Percentiles rank a stretch among this genome's conserved stretches.
Conservation (phyloP, 2,797 vertebrate species). For the Craterocephalus amniculus region DNA sequence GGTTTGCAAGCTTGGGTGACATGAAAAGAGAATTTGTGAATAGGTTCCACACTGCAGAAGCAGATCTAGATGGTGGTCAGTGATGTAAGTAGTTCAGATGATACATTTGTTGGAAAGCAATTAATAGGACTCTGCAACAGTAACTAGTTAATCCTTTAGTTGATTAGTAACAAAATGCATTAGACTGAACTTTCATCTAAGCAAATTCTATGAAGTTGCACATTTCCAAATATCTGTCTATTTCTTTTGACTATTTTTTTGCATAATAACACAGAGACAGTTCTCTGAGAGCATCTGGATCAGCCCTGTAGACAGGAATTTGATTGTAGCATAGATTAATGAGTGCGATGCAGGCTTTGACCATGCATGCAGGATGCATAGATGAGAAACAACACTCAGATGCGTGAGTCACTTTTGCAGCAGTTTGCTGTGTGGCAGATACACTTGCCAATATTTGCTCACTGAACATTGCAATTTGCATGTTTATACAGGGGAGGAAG, state of each 20-base stretch:
- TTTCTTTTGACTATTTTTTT: slow-evolving; percentile 26
- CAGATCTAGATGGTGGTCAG: slow-evolving; percentile 36
- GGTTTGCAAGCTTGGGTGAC: slow-evolving; percentile 19
- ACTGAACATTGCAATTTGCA: slow-evolving; percentile 40
- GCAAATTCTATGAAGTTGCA: slow-evolving; percentile 14
- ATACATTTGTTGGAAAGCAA: slow-evolving; percentile 54
- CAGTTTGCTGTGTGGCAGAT: slow-evolving; percentile 49
- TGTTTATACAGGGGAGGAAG: slow-evolving; percentile 42
- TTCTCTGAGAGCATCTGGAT: not conserved
- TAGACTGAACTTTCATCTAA: slow-evolving; percentile 20
- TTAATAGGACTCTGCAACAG: slow-evolving; percentile 29
- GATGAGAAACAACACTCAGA: not conserved
- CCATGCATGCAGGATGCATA: slow-evolving; percentile 9
- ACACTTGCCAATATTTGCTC: slow-evolving; percentile 54
- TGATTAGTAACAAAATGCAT: slow-evolving; percentile 38
- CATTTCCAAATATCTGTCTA: slow-evolving; percentile 16
- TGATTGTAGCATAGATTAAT: not conserved
- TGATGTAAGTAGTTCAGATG: slow-evolving; percentile 40
- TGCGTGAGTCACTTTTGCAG: slow-evolving; percentile 34
- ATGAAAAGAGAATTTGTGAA: slow-evolving; percentile 48
- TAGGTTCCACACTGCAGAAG: slow-evolving; percentile 38
- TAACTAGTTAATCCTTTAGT: slow-evolving; percentile 37
- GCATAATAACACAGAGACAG: slow-evolving; percentile 25
- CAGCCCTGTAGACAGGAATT: not conserved
- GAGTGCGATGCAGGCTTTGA: not conserved